These are phyloP conservation scores for Himalopsyche japonica DNA, from an alignment of 2,888 invertebrate species.

Conservation along the genomic window DNA sequence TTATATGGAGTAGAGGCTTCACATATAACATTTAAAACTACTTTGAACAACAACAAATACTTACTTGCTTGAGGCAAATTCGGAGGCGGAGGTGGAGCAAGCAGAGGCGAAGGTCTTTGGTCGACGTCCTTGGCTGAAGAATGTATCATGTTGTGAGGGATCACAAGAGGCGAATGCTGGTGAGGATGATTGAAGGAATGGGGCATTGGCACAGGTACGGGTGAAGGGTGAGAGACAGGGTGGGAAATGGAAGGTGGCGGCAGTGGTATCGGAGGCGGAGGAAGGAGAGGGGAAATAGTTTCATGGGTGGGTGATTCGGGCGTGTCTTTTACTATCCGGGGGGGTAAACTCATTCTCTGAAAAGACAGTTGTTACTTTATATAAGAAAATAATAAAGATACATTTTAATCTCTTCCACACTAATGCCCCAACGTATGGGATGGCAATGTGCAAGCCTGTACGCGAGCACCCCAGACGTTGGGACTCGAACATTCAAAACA, in stretches of 20 bases:
- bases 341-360: not conserved
- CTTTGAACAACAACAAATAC: not conserved
- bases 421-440: no score
- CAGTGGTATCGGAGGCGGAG: conserved; percentile 27
- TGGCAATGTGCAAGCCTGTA: no score
- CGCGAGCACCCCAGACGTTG: no score
- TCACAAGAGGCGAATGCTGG: not conserved
- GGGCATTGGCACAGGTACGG: conserved; percentile 33
- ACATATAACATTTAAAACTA: no score
- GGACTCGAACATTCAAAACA: no score
- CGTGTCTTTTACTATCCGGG: conserved; percentile 47
- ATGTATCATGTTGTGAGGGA: conserved; percentile 34
- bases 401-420: not conserved
- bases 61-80: conserved; percentile 45
- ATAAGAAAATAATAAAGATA: not conserved
- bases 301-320: conserved; percentile 54
- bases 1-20: no score
- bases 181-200: not conserved
- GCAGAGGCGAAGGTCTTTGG: conserved; percentile 48
- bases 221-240: not conserved
- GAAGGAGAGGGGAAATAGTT: conserved; percentile 21
- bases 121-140: conserved; percentile 48
- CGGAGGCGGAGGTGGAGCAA: conserved; percentile 61
- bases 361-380: not conserved
- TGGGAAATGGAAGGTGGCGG: conserved; percentile 42